Conservation (phyloP, 1,140 invertebrate species). For the Drosophila pallidifrons region DNA sequence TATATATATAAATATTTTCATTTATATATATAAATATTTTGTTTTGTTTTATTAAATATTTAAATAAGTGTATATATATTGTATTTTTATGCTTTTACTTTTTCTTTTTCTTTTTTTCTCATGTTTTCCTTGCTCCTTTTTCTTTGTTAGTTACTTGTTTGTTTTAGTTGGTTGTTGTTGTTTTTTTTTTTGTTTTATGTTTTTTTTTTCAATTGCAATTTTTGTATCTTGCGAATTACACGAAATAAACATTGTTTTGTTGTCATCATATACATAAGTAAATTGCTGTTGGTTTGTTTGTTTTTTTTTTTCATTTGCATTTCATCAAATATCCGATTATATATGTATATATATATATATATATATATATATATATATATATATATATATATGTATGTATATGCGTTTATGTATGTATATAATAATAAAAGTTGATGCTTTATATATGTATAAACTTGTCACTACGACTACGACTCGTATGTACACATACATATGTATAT, state of each 20-base stretch:
- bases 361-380: constrained; percentile 43
- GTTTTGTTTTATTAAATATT: constrained; percentile 62
- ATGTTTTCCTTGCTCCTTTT: constrained; percentile 48
- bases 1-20: constrained; percentile 27
- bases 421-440: constrained; percentile 66
- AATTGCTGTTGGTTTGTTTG: constrained; percentile 63
- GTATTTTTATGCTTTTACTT: constrained; percentile 45
- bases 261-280: constrained; percentile 59
- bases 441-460: constrained; percentile 68
- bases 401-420: constrained; percentile 43
- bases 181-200: constrained; percentile 26
- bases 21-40: constrained; percentile 49
- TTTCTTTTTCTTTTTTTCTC: constrained; percentile 17
- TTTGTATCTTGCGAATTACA: constrained; percentile 35
- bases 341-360: constrained; percentile 52
- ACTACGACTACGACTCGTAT: constrained; percentile 49
- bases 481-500: constrained; percentile 56
- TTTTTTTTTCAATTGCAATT: constrained; percentile 25
- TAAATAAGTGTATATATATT: constrained; percentile 80
- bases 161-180: constrained; percentile 37
- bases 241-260: constrained; percentile 54
- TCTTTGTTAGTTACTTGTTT: constrained; percentile 37
- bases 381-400: constrained; percentile 43
- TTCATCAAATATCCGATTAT: constrained; percentile 58
- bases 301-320: constrained; percentile 38